These are phyloP conservation scores for Agapornis roseicollis DNA, from an alignment of 2,113 vertebrate genomes.

Conservation along the genomic window DNA sequence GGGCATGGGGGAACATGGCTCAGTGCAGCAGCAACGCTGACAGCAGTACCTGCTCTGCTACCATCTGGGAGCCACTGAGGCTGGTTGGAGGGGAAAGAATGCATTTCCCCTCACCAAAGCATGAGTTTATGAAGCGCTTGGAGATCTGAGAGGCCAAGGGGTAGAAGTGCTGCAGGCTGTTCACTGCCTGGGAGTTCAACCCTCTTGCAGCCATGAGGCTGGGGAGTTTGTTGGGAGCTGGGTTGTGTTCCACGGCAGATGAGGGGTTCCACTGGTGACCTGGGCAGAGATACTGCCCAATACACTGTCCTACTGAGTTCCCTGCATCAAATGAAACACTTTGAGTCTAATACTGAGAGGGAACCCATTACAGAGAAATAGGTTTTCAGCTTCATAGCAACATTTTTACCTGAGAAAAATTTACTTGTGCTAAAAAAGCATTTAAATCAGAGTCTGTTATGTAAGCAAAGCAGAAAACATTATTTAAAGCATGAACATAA, in stretches of 20 bases:
- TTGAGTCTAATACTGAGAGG: not conserved
- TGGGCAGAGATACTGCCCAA: not conserved
- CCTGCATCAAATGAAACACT: not conserved
- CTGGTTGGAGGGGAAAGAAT: not conserved
- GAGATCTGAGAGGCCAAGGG: not conserved
- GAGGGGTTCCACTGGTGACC: not conserved
- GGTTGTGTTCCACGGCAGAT: rapidly evolving
- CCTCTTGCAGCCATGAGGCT: rapidly evolving
- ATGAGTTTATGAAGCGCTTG: not conserved
- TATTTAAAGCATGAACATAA: not conserved
- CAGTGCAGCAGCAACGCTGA: not conserved
- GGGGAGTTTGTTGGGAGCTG: not conserved
- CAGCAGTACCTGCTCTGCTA: not conserved
- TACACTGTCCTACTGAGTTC: not conserved
- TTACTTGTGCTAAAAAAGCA: not conserved
- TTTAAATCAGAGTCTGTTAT: not conserved
- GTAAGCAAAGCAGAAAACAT: not conserved
- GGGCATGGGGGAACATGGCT: not conserved
- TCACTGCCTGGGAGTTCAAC: not conserved
- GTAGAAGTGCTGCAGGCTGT: not conserved
- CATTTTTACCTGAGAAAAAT: not conserved
- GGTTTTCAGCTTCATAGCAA: not conserved
- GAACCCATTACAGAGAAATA: not conserved
- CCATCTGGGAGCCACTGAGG: rapidly evolving
- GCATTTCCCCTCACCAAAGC: not conserved